Base-by-base conservation (phyloP, 2,888 invertebrate genomes). In the Lasioglossum villosulum region DNA sequence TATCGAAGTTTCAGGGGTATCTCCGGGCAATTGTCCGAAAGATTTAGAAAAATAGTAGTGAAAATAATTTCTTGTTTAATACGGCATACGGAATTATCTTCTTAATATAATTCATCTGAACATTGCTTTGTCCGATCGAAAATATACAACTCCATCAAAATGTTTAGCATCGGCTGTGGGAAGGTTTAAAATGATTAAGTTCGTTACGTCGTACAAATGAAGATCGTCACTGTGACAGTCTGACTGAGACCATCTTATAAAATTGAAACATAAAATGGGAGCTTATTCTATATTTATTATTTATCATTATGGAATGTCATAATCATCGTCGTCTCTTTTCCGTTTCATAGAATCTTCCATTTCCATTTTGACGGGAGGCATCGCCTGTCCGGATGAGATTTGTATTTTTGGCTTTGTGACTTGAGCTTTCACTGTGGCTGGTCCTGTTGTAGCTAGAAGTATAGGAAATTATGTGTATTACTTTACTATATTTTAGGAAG, bases 261-360 rank as follows among this genome's bases (percentile, higher is more conserved):
- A 71, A 78, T 63, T 73, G 30, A 66, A 76, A 56, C 37, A 59
- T 34, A 59, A 39, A 82, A 76, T 78, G 45, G 68, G 78, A 83
- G 37, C 14, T 66, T 27, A 59, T 52, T 39, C 5, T 14, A 2
- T 14, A 14, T 37, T 63, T 59, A 16, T 75, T 77, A 3, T 73
- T 77, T 66, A 78, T 70, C 59, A 75, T 91, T 94, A 95, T 45
- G 93, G 91, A 10, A 94, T 92, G 75, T 95, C 95, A 70, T 94
- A 94, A 84, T 95, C 94, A 12, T 95, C 95, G 8, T 95, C 94
- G 39, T 95, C 94, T 83, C 94, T 91, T 82, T 95, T 94, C 75
- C 95, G 93, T 82, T 95, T 95, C 27, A 88, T 70, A 0, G 91
- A 82, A 16, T 93, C 92, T 2, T 95, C 95, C 0, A 89, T 78